Conservation (phyloP, 1,140 invertebrate genomes). For the Papilio machaon region DNA sequence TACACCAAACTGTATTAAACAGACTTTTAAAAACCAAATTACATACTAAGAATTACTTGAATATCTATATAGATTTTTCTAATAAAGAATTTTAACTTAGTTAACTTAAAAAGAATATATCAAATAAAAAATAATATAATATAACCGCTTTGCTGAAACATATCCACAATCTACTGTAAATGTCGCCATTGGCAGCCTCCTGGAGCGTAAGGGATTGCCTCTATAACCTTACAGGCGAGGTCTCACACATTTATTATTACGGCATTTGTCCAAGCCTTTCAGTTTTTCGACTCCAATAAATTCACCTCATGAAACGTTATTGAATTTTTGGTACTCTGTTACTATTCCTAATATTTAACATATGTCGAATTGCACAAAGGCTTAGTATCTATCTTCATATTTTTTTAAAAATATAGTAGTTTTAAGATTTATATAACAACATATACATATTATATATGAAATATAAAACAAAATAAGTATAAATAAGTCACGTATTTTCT, state of each 20-base stretch:
- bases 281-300: conserved; percentile 25
- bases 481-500: no score
- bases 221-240: conserved; percentile 5
- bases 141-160: neutral
- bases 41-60: no score
- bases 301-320: conserved; percentile 19
- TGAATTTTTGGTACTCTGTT: neutral
- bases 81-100: no score
- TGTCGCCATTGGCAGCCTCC: conserved; percentile 12
- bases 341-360: neutral
- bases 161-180: conserved; percentile 3
- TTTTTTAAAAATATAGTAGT: no score
- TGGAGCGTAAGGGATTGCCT: conserved; percentile 1
- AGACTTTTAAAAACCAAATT: no score
- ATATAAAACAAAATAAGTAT: no score
- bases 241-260: conserved; percentile 18
- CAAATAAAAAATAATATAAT: neutral
- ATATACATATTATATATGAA: no score
- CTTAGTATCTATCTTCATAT: neutral
- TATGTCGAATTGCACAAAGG: neutral
- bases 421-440: no score
- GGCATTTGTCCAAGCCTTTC: conserved; percentile 16
- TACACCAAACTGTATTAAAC: no score
- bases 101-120: neutral
- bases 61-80: no score